Percentiles rank a stretch among this genome's conserved stretches.
Evolutionary conservation across 2,888 invertebrate genomes (phyloP).

Genomic region (Tinea pellionella): DNA sequence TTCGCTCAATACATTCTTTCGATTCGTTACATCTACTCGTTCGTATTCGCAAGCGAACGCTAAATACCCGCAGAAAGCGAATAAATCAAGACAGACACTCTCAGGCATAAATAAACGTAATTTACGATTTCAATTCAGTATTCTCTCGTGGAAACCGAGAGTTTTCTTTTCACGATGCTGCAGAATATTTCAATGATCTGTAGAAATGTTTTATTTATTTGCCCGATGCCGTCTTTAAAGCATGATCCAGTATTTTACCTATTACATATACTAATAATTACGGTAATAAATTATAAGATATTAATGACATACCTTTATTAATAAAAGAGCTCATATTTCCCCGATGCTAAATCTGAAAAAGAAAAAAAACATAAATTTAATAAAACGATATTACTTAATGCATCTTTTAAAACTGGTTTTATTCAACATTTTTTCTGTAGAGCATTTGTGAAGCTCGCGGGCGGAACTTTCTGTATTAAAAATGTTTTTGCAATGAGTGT

Average conservation of each 20-base stretch:
- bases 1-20: neutral
- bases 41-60: conserved; percentile 7
- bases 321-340: neutral
- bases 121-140: conserved; percentile 42
- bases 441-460: neutral
- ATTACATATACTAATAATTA: neutral
- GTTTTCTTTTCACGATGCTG: conserved; percentile 16
- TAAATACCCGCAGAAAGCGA: conserved; percentile 26
- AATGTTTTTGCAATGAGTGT: neutral
- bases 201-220: conserved; percentile 9
- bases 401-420: too few species aligned
- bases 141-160: conserved; percentile 28
- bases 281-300: neutral
- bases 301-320: neutral
- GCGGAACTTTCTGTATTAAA: neutral
- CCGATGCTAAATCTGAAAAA: neutral
- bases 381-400: too few species aligned
- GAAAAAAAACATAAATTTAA: neutral
- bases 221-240: neutral
- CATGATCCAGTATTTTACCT: neutral
- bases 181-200: conserved; percentile 10
- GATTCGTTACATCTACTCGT: conserved; percentile 8
- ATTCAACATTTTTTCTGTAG: neutral
- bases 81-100: conserved; percentile 48
- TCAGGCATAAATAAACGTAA: conserved; percentile 44